A percentile compares a stretch with the other conserved stretches of the same genome.
phyloP scores from a whole-genome alignment of 2,888 invertebrate genomes.

The Lapara coniferarum region DNA sequence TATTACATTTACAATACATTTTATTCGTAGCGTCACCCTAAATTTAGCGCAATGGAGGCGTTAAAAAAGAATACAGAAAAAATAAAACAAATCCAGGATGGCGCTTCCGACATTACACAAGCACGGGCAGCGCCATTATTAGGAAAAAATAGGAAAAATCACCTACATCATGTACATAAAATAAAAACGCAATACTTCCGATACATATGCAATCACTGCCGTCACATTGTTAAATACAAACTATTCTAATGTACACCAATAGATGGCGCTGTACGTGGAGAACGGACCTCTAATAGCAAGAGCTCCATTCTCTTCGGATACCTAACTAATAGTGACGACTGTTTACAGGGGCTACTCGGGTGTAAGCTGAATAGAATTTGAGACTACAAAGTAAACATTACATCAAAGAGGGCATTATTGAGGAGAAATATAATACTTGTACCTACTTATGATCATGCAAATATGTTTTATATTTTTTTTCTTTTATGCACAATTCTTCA shows the following conservation, averaged over 20 bases:
- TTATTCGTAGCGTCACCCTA: slow-evolving; percentile 67
- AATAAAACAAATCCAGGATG: slow-evolving; percentile 68
- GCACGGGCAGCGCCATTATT: slow-evolving; percentile 75
- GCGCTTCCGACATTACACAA: slow-evolving; percentile 64
- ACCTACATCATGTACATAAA: neutral
- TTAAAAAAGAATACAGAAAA: slow-evolving; percentile 20
- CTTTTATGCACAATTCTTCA: neutral
- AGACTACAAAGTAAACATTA: slow-evolving; percentile 43
- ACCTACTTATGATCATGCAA: neutral
- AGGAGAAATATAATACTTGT: neutral
- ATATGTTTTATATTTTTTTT: neutral
- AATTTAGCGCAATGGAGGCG: slow-evolving; percentile 39
- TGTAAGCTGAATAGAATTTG: slow-evolving; percentile 63
- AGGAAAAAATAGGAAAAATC: slow-evolving; percentile 30
- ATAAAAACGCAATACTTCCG: neutral
- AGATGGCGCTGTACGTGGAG: slow-evolving; percentile 70
- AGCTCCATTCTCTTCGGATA: slow-evolving; percentile 38
- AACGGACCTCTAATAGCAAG: slow-evolving; percentile 39
- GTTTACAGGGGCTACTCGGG: slow-evolving; percentile 50
- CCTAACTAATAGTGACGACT: slow-evolving; percentile 45
- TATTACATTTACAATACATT: slow-evolving; percentile 40
- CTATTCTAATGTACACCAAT: slow-evolving; percentile 40
- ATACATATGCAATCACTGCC: slow-evolving; percentile 73
- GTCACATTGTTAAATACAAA: slow-evolving; percentile 45
- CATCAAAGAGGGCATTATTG: neutral